These are phyloP conservation scores for Pogonognathellus flavescens DNA, from an alignment of 1,140 invertebrate species.

Conservation along the genomic window DNA sequence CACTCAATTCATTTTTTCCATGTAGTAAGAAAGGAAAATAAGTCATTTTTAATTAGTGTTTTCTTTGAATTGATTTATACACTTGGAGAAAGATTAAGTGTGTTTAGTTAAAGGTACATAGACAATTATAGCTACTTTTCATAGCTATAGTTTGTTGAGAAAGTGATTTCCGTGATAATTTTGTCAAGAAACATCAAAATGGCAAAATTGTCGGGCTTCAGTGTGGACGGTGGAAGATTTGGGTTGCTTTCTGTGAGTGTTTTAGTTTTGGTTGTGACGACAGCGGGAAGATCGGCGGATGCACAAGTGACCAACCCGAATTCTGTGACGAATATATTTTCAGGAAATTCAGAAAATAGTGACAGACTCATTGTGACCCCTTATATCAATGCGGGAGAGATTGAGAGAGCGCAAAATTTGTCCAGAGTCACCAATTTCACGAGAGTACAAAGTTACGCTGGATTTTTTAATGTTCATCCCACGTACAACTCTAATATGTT, in stretches of 20 bases:
- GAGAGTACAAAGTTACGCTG: constrained; percentile 69
- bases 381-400: constrained; percentile 56
- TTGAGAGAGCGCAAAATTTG: constrained; percentile 56
- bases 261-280: neutral
- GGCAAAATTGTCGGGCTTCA: neutral
- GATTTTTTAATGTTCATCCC: constrained; percentile 72
- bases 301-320: constrained; percentile 33
- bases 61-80: neutral
- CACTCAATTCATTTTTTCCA: neutral
- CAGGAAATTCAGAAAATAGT: constrained; percentile 54
- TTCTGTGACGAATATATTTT: constrained; percentile 60
- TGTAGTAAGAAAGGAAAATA: neutral
- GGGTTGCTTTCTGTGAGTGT: neutral
- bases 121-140: neutral
- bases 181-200: neutral
- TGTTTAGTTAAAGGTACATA: neutral
- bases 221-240: neutral
- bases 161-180: neutral
- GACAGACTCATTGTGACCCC: constrained; percentile 61
- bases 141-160: neutral
- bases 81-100: neutral
- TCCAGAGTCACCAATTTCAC: constrained; percentile 59
- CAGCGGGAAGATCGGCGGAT: neutral
- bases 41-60: too few species aligned
- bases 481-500: constrained; percentile 72